phyloP scores from a whole-genome alignment of 2,888 invertebrate genomes.

The Pachymerium ferrugineum region DNA sequence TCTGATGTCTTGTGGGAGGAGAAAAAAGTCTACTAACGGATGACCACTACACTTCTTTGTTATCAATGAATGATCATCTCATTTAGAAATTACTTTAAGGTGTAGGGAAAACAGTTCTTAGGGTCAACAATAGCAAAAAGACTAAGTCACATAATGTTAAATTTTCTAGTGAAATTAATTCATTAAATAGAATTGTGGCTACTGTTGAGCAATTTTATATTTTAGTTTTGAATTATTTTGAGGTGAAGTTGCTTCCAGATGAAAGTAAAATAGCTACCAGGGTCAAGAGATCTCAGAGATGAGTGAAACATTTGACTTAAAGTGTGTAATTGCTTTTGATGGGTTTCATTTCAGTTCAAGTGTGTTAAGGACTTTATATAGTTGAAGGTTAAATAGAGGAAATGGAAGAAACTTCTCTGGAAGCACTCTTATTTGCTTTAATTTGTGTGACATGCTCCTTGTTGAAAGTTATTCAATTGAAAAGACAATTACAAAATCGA shows the following conservation, averaged over 20 bases:
- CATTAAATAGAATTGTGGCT: neutral
- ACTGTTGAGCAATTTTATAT: neutral
- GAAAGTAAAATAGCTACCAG: neutral
- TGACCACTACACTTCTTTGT: neutral
- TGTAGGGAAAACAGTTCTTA: neutral
- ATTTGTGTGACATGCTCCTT: too few species aligned
- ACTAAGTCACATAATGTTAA: too few species aligned
- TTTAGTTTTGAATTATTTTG: conserved; percentile 3
- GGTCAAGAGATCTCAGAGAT: neutral
- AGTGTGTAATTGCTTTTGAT: neutral
- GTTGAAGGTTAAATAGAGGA: neutral
- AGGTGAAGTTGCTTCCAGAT: neutral
- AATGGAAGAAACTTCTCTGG: neutral
- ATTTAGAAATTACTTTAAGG: conserved; percentile 20
- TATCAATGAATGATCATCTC: neutral
- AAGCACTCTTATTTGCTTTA: too few species aligned
- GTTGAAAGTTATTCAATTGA: too few species aligned
- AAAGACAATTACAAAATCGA: too few species aligned
- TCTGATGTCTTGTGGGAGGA: neutral
- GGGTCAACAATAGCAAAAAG: neutral
- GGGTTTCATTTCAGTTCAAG: neutral
- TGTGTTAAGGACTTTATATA: too few species aligned
- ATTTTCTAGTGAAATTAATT: neutral
- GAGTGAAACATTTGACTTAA: neutral
- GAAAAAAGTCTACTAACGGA: neutral